Evolutionary conservation across 1,140 invertebrate genomes (phyloP), one percentile per base, ranked within the genome.

Genomic region (Delia radicum): DNA sequence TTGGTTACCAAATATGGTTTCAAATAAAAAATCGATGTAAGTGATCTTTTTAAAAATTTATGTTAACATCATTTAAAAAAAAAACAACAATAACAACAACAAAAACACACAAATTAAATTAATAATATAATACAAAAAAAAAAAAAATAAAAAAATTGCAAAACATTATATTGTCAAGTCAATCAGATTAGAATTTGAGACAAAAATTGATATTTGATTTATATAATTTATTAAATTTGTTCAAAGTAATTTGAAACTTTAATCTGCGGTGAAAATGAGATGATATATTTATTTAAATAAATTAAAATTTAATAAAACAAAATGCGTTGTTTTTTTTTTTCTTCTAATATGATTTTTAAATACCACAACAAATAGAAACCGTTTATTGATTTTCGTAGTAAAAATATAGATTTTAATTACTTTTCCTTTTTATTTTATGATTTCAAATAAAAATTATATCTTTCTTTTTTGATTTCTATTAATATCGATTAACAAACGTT

Each of bases 291-390:
- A 55, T 21, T 55, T 21, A 48, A 1, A 15, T 48, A n/a, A n/a
- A n/a, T n/a, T n/a, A n/a, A n/a, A n/a, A n/a, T n/a, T n/a, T n/a
- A n/a, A n/a, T n/a, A n/a, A n/a, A n/a, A n/a, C 37, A 21, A 21
- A 65, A 65, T 65, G 24, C 62, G 62, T 29, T 65, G 24, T 65
- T 37, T 69, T 37, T 37, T 42, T 10, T 65, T 63, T 27, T 63
- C 13, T 63, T 33, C 33, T 55, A 21, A 29, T 28, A 18, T 67
- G 15, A 15, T 67, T 33, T 33, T 27, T 69, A 33, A 33, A 69
- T 69, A 69, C 65, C 65, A 69, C 65, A 69, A 69, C 65, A 69
- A 69, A 55, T 73, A 12, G 31, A 48, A 71, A 55, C 27, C 72
- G 72, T 72, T 13, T 73, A 73, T 55, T 55, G n/a, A 2, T 55